Evolutionary conservation across 2,888 invertebrate genomes (phyloP).

Genomic region (Galerucella pusilla): DNA sequence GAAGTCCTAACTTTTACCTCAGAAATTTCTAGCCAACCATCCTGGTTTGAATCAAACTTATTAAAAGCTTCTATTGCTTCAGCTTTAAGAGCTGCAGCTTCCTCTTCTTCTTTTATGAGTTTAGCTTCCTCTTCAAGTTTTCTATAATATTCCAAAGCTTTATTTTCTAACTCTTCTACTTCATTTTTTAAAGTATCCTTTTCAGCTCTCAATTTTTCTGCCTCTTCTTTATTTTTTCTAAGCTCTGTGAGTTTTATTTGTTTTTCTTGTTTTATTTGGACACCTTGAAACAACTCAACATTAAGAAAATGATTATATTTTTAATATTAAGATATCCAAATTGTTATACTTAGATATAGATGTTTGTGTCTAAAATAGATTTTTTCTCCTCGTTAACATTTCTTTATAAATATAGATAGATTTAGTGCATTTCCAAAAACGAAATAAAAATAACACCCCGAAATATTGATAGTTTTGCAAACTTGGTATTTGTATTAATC

Average conservation of each 20-base stretch:
- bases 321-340: too few species aligned
- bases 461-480: too few species aligned
- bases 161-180: constrained; percentile 79
- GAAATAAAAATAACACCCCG: too few species aligned
- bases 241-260: constrained; percentile 77
- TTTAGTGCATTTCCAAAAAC: too few species aligned
- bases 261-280: constrained; percentile 77
- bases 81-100: constrained; percentile 68
- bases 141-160: constrained; percentile 78
- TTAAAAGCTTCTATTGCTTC: constrained; percentile 82
- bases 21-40: constrained; percentile 76
- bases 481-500: too few species aligned
- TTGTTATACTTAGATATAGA: too few species aligned
- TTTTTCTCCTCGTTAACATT: too few species aligned
- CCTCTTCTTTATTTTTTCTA: constrained; percentile 78
- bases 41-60: constrained; percentile 83
- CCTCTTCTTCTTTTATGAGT: constrained; percentile 70
- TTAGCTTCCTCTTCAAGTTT: constrained; percentile 75
- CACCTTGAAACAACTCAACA: constrained; percentile 66
- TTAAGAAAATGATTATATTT: background rate
- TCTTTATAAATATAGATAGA: too few species aligned
- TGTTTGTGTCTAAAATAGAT: too few species aligned
- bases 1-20: constrained; percentile 78
- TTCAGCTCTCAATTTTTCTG: constrained; percentile 82
- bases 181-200: constrained; percentile 78